phyloP scores from a whole-genome alignment of 2,888 invertebrate genomes.

The Macroteleia sp. region DNA sequence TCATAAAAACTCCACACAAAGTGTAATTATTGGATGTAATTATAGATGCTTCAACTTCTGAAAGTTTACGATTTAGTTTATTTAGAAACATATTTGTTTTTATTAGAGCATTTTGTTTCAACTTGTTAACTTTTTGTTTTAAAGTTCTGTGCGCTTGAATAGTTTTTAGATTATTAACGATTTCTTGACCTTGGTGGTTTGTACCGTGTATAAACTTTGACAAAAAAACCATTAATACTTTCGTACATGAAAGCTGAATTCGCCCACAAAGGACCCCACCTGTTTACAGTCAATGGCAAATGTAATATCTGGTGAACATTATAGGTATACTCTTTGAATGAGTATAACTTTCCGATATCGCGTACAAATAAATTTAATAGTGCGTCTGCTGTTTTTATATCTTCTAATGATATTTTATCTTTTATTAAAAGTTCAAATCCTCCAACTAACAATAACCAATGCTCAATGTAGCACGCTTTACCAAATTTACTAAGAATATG shows the following conservation, averaged over 20 bases:
- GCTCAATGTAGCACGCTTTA: conserved; percentile 1
- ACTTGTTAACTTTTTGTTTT: too few species aligned
- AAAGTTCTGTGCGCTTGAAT: too few species aligned
- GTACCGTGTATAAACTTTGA: conserved; percentile 25
- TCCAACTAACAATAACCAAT: conserved; percentile 34
- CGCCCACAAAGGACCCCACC: conserved; percentile 43
- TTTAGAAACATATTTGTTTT: too few species aligned
- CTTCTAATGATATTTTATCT: conserved; percentile 13
- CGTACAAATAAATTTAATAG: conserved; percentile 7
- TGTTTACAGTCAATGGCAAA: conserved; percentile 14
- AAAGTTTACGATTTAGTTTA: too few species aligned
- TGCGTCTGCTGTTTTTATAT: conserved; percentile 10
- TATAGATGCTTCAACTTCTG: too few species aligned
- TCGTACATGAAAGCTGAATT: conserved; percentile 42
- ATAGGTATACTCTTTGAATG: conserved; percentile 6
- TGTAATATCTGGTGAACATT: conserved; percentile 26
- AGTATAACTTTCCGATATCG: conserved; percentile 20
- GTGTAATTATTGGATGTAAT: too few species aligned
- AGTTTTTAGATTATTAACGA: too few species aligned
- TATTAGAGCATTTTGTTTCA: too few species aligned
- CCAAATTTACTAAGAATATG: conserved; percentile 17
- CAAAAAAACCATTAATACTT: conserved; percentile 24
- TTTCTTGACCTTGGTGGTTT: conserved; percentile 14
- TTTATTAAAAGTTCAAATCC: conserved; percentile 14
- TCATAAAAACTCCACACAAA: too few species aligned